Conservation (phyloP, 1,140 invertebrate species). For the Sarcophaga peregrina region DNA sequence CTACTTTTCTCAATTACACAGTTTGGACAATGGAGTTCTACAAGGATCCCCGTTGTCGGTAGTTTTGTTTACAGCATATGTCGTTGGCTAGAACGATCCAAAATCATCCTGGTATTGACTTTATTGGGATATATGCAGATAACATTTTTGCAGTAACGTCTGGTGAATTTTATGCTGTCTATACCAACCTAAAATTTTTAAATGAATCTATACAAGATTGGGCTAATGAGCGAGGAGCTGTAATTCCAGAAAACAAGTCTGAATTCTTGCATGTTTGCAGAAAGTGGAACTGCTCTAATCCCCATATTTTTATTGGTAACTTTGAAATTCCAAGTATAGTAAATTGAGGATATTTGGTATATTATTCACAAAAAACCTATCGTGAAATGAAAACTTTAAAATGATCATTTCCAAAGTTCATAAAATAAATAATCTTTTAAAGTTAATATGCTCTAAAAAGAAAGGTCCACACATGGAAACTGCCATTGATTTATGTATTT, state of each 20-base stretch:
- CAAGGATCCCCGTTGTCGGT: neutral
- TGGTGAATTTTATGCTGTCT: neutral
- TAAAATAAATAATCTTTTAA: neutral
- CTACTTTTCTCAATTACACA: neutral
- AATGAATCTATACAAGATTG: neutral
- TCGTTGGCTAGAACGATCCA: neutral
- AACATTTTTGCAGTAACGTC: slow-evolving; percentile 12
- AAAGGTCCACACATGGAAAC: neutral
- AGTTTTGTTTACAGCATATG: neutral
- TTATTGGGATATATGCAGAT: slow-evolving; percentile 7
- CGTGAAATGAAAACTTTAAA: neutral
- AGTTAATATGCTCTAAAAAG: neutral
- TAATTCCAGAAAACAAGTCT: neutral
- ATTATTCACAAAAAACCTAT: slow-evolving; percentile 6
- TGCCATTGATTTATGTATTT: neutral
- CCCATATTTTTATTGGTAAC: neutral
- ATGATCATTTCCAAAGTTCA: neutral
- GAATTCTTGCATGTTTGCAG: slow-evolving; percentile 11
- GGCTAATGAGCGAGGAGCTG: neutral
- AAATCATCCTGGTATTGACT: neutral
- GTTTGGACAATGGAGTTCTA: neutral
- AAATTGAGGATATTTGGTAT: neutral
- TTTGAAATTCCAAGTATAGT: neutral
- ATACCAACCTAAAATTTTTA: neutral
- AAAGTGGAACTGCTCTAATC: neutral